phyloP scores from a whole-genome alignment of 2,888 invertebrate genomes.

The Noctua fimbriata region DNA sequence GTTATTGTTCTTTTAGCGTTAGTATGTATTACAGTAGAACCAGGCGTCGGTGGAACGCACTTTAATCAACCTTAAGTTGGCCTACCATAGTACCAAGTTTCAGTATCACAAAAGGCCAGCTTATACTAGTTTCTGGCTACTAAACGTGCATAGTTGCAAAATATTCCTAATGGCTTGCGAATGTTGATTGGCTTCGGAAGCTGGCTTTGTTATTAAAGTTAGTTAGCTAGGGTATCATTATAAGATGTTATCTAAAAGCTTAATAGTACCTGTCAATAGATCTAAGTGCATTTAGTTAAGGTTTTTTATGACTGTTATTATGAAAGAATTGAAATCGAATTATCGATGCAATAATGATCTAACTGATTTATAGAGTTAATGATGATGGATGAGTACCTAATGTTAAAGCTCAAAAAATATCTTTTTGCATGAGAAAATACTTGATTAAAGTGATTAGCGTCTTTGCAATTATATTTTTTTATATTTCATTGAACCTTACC shows the following conservation, averaged over 20 bases:
- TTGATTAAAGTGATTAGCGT: neutral
- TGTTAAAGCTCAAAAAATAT: neutral
- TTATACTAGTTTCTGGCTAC: neutral
- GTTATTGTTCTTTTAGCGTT: conserved; percentile 54
- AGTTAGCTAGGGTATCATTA: conserved; percentile 36
- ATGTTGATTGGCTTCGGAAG: conserved; percentile 28
- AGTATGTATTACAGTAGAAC: neutral
- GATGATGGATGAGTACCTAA: conserved; percentile 12
- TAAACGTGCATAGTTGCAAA: conserved; percentile 35
- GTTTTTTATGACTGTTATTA: conserved; percentile 9
- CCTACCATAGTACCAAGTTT: neutral
- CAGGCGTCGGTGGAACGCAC: too few species aligned
- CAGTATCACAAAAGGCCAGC: neutral
- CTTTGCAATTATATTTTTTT: neutral
- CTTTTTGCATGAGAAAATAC: neutral
- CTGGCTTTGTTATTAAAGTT: conserved; percentile 28
- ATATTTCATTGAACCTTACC: neutral
- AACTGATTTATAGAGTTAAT: conserved; percentile 7
- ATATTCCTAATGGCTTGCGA: conserved; percentile 36
- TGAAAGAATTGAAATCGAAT: conserved; percentile 18
- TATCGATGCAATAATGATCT: conserved; percentile 6
- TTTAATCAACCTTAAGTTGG: neutral
- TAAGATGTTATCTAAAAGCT: conserved; percentile 22
- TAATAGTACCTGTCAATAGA: conserved; percentile 26
- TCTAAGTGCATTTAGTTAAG: conserved; percentile 26